These are phyloP conservation scores for Erpobdella octoculata DNA, from an alignment of 2,888 invertebrate genomes.

Conservation along the genomic window DNA sequence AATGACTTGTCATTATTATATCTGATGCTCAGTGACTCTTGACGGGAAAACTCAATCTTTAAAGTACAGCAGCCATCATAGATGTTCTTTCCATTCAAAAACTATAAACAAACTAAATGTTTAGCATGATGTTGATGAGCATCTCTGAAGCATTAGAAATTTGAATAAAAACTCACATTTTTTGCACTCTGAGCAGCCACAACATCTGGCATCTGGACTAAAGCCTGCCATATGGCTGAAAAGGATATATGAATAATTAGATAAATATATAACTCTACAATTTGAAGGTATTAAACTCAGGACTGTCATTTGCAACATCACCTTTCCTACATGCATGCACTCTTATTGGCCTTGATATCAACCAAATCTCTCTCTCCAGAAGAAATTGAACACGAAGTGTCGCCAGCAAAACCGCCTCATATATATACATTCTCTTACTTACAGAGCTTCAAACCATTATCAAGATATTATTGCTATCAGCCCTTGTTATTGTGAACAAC, in stretches of 20 bases:
- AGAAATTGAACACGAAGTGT: too few relatives aligned
- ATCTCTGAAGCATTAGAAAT: too few relatives aligned
- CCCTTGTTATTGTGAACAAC: too few relatives aligned
- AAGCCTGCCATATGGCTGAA: constrained; percentile 21
- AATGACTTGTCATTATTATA: constrained; percentile 99
- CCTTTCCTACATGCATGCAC: too few relatives aligned
- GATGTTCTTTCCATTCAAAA: constrained; percentile 94
- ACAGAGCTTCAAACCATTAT: too few relatives aligned
- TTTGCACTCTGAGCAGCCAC: constrained; percentile 21
- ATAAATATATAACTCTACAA: neutral
- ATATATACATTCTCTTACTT: too few relatives aligned
- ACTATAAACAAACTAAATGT: constrained; percentile 55
- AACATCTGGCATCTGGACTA: constrained; percentile 14
- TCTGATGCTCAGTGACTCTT: constrained; percentile 93
- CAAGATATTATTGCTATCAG: too few relatives aligned
- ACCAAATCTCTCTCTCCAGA: too few relatives aligned
- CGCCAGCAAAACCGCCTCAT: too few relatives aligned
- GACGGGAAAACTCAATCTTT: constrained; percentile 96
- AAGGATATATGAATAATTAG: neutral
- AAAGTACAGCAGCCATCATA: constrained; percentile 98
- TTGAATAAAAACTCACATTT: neutral
- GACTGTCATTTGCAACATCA: too few relatives aligned
- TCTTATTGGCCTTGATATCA: too few relatives aligned
- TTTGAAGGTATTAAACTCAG: too few relatives aligned
- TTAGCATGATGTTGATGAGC: neutral